Percentiles rank a stretch among this genome's conserved stretches.
phyloP scores from a whole-genome alignment of 2,797 vertebrate species.

The Masticophis lateralis region DNA sequence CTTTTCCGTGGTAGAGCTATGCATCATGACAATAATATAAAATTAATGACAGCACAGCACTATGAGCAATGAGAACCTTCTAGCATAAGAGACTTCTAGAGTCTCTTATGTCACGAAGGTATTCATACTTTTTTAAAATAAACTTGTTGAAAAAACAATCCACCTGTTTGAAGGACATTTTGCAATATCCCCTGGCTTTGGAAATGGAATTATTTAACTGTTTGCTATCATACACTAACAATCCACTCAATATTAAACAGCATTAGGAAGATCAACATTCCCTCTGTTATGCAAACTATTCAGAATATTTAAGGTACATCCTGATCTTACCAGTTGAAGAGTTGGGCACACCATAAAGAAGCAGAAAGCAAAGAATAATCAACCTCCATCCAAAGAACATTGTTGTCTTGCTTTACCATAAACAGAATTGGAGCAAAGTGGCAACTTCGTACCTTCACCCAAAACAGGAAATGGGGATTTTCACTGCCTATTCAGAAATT shows the following conservation, averaged over 20 bases:
- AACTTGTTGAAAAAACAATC: neutral
- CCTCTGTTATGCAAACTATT: neutral
- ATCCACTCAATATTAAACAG: neutral
- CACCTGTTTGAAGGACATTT: neutral
- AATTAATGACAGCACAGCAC: neutral
- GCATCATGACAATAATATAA: neutral
- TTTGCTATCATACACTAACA: neutral
- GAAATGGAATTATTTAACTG: neutral
- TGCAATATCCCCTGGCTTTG: neutral
- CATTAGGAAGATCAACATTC: neutral
- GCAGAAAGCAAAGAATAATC: neutral
- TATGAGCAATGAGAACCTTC: neutral
- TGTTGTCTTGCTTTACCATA: neutral
- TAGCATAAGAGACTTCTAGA: neutral
- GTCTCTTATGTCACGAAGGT: neutral
- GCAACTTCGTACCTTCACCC: neutral
- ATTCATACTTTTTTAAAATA: neutral
- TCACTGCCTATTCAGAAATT: neutral
- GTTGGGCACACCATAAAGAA: neutral
- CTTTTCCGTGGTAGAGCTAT: neutral
- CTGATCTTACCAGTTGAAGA: slow-evolving; percentile 11
- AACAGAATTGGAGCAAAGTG: neutral
- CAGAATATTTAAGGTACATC: neutral
- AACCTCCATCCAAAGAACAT: neutral
- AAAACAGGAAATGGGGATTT: slow-evolving; percentile 18